Conservation (phyloP, 2,113 vertebrate genomes). For the Gallinago media region DNA sequence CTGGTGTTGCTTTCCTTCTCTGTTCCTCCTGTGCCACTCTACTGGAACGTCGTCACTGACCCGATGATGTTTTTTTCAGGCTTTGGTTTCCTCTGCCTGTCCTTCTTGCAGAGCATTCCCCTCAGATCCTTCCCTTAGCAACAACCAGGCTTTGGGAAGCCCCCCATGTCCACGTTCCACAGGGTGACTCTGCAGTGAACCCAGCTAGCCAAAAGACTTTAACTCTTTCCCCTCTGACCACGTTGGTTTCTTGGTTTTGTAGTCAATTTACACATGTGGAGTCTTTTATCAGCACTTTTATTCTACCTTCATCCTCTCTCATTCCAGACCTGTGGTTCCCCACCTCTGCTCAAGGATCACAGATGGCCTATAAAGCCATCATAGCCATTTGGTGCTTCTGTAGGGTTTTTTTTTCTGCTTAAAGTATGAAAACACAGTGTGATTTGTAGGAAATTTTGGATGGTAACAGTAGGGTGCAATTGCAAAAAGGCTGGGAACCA, state of each 20-base stretch:
- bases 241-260: not conserved
- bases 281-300: not conserved
- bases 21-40: not conserved
- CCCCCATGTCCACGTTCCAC: not conserved
- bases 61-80: not conserved
- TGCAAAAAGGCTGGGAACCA: not conserved
- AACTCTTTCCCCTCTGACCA: not conserved
- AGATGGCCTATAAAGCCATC: not conserved
- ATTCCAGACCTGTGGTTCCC: not conserved
- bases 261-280: not conserved
- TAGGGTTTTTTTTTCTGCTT: not conserved
- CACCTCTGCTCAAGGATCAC: not conserved
- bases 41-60: not conserved
- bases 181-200: not conserved
- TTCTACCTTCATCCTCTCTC: not conserved
- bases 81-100: not conserved
- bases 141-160: not conserved
- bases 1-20: not conserved
- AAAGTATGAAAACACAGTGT: not conserved
- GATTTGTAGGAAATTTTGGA: not conserved
- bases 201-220: not conserved
- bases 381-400: not conserved
- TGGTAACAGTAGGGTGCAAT: not conserved
- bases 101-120: not conserved
- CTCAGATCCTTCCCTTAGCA: not conserved